Percentiles rank a stretch among this genome's conserved stretches.
Evolutionary conservation across 2,797 vertebrate species (phyloP).

Genomic region (Morus bassanus): DNA sequence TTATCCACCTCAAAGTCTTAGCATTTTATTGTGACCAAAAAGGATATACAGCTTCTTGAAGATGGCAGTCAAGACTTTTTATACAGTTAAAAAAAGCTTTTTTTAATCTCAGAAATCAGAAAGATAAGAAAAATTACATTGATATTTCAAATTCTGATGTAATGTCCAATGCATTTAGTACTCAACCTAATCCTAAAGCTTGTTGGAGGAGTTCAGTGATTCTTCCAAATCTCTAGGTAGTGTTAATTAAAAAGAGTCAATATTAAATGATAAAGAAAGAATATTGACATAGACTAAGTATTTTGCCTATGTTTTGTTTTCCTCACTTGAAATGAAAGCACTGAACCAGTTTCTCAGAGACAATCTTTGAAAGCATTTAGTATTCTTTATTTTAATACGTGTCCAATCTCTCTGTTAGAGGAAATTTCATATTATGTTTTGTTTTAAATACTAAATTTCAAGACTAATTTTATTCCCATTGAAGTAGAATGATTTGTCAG

Average conservation of each 20-base stretch:
- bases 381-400: background rate
- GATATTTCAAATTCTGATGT: background rate
- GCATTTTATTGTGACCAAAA: background rate
- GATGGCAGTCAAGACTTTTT: background rate
- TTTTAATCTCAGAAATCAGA: background rate
- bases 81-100: background rate
- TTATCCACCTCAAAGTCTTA: background rate
- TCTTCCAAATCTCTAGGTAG: background rate
- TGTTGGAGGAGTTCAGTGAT: background rate
- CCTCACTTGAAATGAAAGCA: background rate
- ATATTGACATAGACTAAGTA: background rate
- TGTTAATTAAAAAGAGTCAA: background rate
- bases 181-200: background rate
- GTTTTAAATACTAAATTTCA: conserved; percentile 5
- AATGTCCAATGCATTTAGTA: background rate
- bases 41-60: background rate
- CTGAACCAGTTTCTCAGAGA: background rate
- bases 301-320: background rate
- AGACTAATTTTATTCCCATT: background rate
- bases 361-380: background rate
- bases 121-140: background rate
- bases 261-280: background rate
- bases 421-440: background rate
- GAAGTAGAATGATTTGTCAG: background rate
- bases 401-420: background rate